Base-by-base conservation (phyloP, 2,888 invertebrate genomes). In the Thera britannica region DNA sequence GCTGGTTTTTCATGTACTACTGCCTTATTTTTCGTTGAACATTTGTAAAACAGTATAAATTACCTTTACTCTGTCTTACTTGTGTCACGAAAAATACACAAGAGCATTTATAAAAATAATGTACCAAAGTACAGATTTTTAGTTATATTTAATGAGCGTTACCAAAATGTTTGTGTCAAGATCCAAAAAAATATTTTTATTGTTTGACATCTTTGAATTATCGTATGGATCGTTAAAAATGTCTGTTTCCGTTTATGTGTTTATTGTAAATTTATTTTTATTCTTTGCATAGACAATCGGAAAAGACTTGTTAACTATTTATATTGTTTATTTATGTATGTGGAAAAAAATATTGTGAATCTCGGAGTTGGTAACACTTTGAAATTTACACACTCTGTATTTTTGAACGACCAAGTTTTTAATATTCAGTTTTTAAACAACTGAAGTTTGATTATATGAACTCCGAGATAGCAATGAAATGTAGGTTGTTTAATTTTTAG, bases 71-170 rank as follows among this genome's bases (percentile, higher is more conserved):
- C 74, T 75, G 73, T 65, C 62, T 72, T 12, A 54, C 41, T 58
- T 72, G 65, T 72, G 72, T 75, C 75, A 76, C 79, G 78, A 77
- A 72, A 79, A 75, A 77, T 79, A 75, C 73, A 71, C 73, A 75
- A 80, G 80, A 83, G 84, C 85, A 85, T 85, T 85, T 85, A 85
- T 80, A 79, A 79, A 68, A 76, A 74, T 76, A 76, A 71, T 79
- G 79, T 80, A 78, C 79, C 73, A 69, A 68, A 77, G 73, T 82
- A 78, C 79, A 78, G 75, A 73, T 79, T 79, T 78, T 79, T 79
- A 73, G 74, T 76, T 76, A 73, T 77, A 79, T 77, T 80, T 75
- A 77, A 70, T 74, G 75, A 70, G 70, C 74, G 78, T 82, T 82
- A 81, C 82, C 82, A 80, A 78, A 80, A 72, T 73, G 71, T 62